Evolutionary conservation across 2,888 invertebrate species (phyloP), one percentile per base, ranked within the genome.

Genomic region (Amiota mariae): DNA sequence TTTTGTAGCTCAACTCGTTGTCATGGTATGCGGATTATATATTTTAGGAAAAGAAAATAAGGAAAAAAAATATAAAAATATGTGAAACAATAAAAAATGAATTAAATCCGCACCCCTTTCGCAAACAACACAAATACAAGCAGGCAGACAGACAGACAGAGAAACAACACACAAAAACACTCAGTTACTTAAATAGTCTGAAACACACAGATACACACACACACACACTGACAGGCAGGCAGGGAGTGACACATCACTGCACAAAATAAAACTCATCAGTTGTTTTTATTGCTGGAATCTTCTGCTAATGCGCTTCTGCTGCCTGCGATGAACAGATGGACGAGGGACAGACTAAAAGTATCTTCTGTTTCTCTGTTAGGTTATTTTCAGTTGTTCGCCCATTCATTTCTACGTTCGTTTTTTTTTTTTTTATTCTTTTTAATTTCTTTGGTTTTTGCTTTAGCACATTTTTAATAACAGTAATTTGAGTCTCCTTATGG

Each of bases 401-500:
- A 13, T 54, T 54, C 54, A 1, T 8, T 54, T 54, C 54, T 54
- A n/a, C 8, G 6, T 24, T 54, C 57, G 15, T 9, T 9, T 18
- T 20, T 10, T 15, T 59, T 8, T 59, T 0, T 18, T 59, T 15
- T 59, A 20, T 20, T 11, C 59, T 59, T 36, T 36, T 20, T 20
- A 15, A 59, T 59, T 20, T 59, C 20, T 36, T 59, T 18, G 59
- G 59, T 59, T 59, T 59, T 59, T 59, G 59, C 20, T 59, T 15
- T 68, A 20, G 67, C 67, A 54, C 67, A 48, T 68, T 68, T 68
- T 68, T 68, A 68, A 68, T 68, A 68, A 68, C 67, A 68, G 67
- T 68, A 68, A 68, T 68, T 68, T 68, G 67, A 68, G 67, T 54
- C 67, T 68, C 67, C 67, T 68, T 68, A 68, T 68, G 67, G 67